Evolutionary conservation across 1,140 invertebrate genomes (phyloP).

Genomic region (Drosophila ambigua): DNA sequence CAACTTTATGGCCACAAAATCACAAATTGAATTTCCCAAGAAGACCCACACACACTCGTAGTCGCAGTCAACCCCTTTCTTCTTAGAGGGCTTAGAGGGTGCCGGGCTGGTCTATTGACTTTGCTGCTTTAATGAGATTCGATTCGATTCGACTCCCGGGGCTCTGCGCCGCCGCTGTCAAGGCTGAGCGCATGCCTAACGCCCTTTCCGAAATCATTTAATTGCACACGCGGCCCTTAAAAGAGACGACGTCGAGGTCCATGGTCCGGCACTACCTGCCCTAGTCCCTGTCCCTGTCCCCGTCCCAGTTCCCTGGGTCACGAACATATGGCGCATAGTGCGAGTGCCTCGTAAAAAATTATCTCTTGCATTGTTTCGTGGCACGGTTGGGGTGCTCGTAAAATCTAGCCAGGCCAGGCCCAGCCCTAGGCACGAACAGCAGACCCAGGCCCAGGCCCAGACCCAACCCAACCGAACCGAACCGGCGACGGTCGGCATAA

Average conservation of each 20-base stretch:
- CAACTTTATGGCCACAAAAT: slow-evolving; percentile 58
- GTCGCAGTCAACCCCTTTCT: slow-evolving; percentile 4
- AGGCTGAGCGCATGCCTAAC: slow-evolving; percentile 74
- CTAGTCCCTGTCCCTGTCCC: slow-evolving; percentile 12
- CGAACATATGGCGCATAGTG: slow-evolving; percentile 7
- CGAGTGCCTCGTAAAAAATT: slow-evolving; percentile 74
- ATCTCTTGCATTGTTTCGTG: slow-evolving; percentile 66
- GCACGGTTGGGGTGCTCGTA: slow-evolving; percentile 75
- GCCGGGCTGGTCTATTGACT: slow-evolving; percentile 50
- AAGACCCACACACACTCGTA: slow-evolving; percentile 31
- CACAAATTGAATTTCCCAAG: slow-evolving; percentile 57
- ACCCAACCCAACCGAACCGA: slow-evolving; percentile 29
- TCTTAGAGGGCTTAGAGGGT: slow-evolving; percentile 11
- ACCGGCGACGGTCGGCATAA: slow-evolving; percentile 66
- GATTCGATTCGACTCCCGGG: slow-evolving; percentile 1
- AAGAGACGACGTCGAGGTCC: slow-evolving; percentile 16
- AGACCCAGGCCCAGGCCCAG: slow-evolving; percentile 13
- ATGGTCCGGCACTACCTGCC: slow-evolving; percentile 22
- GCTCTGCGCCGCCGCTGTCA: slow-evolving; percentile 43
- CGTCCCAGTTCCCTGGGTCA: slow-evolving; percentile 40
- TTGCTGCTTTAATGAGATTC: slow-evolving; percentile 62
- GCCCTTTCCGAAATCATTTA: slow-evolving; percentile 70
- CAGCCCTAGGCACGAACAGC: slow-evolving; percentile 15
- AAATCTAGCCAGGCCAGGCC: slow-evolving; percentile 55
- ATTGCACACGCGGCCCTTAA: slow-evolving; percentile 58